Evolutionary conservation across 2,888 invertebrate genomes (phyloP).

Genomic region (Crepidodera aurea): DNA sequence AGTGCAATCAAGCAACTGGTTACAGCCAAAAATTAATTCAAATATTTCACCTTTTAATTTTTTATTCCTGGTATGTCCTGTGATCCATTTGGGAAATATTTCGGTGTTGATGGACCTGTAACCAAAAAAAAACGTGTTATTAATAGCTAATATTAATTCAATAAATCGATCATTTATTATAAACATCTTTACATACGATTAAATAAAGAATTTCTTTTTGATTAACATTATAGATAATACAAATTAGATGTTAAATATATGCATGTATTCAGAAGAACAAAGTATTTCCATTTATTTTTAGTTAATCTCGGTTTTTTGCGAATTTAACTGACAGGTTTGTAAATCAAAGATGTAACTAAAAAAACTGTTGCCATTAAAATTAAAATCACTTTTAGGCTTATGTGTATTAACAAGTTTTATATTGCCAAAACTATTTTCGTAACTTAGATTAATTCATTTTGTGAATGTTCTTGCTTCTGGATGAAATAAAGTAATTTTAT

Average conservation of each 20-base stretch:
- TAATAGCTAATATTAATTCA: constrained; percentile 2
- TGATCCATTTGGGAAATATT: constrained; percentile 13
- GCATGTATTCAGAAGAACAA: constrained; percentile 7
- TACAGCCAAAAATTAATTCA: no score
- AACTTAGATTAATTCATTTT: no score
- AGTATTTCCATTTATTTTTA: constrained; percentile 14
- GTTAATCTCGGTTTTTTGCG: constrained; percentile 1
- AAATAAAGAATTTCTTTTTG: constrained; percentile 1
- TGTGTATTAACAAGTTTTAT: not conserved
- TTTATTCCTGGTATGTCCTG: constrained; percentile 7
- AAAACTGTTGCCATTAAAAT: constrained; percentile 10
- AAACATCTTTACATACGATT: not conserved
- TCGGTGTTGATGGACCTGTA: constrained; percentile 8
- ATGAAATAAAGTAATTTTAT: no score
- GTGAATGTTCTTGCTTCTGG: no score
- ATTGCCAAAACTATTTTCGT: not conserved
- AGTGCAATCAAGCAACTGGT: no score
- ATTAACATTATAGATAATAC: constrained; percentile 3
- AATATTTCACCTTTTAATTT: not conserved
- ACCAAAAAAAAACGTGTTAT: constrained; percentile 5
- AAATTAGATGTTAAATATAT: constrained; percentile 11
- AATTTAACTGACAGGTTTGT: constrained; percentile 11
- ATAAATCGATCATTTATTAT: constrained; percentile 15
- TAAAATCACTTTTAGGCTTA: constrained; percentile 2
- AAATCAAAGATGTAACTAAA: constrained; percentile 13